Percentiles rank a stretch among this genome's conserved stretches.
Conservation (phyloP, 2,888 invertebrate species). For the Pollenia amentaria region DNA sequence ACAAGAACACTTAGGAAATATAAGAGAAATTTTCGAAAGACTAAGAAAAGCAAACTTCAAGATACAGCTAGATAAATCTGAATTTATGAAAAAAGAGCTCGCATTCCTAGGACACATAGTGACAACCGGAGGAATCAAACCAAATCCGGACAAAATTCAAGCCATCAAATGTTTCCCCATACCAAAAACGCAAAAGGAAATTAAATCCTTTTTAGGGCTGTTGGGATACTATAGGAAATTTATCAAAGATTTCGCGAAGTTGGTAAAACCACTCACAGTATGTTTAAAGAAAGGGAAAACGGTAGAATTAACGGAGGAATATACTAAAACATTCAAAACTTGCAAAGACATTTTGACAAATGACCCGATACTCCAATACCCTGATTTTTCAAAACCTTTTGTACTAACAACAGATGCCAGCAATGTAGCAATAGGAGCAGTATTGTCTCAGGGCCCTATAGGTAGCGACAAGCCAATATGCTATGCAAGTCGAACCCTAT, state of each 20-base stretch:
- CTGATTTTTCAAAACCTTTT: too few species aligned
- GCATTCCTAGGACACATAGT: too few species aligned
- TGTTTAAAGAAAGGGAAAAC: too few species aligned
- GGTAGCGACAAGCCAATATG: constrained; percentile 76
- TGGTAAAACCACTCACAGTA: too few species aligned
- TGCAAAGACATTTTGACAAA: constrained; percentile 69
- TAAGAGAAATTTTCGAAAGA: too few species aligned
- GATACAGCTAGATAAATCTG: too few species aligned
- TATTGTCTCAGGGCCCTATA: constrained; percentile 77
- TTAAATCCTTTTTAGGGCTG: constrained; percentile 37
- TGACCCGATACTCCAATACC: constrained; percentile 64
- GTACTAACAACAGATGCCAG: too few species aligned
- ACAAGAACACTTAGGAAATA: too few species aligned
- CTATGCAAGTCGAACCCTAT: constrained; percentile 77
- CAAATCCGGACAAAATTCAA: constrained; percentile 41
- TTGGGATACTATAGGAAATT: constrained; percentile 29
- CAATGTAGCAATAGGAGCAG: constrained; percentile 77
- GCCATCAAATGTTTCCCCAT: constrained; percentile 48
- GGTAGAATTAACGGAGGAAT: too few species aligned
- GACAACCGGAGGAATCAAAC: too few species aligned
- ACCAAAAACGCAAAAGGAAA: constrained; percentile 29
- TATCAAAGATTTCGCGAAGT: constrained; percentile 35
- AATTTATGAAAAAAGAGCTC: too few species aligned
- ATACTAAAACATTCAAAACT: constrained; percentile 55
- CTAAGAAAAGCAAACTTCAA: too few species aligned